Conservation (phyloP, 2,888 invertebrate genomes). For the Mesorhabditis sp. region DNA sequence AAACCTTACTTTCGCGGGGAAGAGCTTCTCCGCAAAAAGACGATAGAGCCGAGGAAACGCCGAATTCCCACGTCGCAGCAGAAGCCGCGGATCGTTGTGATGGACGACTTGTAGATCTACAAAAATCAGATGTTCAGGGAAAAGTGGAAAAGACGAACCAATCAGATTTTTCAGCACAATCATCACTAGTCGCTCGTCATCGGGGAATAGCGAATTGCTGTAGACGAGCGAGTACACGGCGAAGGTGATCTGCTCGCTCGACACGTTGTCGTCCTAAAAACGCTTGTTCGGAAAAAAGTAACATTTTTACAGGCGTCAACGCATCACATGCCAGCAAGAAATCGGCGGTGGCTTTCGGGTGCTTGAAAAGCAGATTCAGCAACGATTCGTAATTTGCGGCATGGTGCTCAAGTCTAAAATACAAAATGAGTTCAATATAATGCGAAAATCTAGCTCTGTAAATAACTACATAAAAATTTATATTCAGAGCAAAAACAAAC, state of each 20-base stretch:
- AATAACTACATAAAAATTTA: too few relatives aligned
- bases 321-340: conserved; percentile 24
- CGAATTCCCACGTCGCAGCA: conserved; percentile 79
- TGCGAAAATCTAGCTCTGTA: too few relatives aligned
- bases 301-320: not conserved
- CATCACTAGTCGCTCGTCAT: not conserved
- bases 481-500: too few relatives aligned
- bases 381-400: conserved; percentile 14
- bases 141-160: conserved; percentile 68
- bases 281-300: not conserved
- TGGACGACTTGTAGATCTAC: conserved; percentile 67
- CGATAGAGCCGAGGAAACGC: conserved; percentile 82
- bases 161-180: conserved; percentile 53
- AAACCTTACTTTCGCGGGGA: conserved; percentile 71
- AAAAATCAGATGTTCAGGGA: not conserved
- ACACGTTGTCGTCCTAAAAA: not conserved
- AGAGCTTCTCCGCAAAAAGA: conserved; percentile 81
- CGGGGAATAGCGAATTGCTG: conserved; percentile 40
- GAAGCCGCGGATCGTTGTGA: conserved; percentile 65
- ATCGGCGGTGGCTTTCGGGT: conserved; percentile 31
- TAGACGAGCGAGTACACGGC: conserved; percentile 36
- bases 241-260: not conserved
- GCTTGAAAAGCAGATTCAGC: conserved; percentile 12
- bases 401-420: conserved; percentile 16
- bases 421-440: not conserved